These are phyloP conservation scores for Volucella inflata DNA, from an alignment of 2,888 invertebrate genomes.

Conservation along the genomic window DNA sequence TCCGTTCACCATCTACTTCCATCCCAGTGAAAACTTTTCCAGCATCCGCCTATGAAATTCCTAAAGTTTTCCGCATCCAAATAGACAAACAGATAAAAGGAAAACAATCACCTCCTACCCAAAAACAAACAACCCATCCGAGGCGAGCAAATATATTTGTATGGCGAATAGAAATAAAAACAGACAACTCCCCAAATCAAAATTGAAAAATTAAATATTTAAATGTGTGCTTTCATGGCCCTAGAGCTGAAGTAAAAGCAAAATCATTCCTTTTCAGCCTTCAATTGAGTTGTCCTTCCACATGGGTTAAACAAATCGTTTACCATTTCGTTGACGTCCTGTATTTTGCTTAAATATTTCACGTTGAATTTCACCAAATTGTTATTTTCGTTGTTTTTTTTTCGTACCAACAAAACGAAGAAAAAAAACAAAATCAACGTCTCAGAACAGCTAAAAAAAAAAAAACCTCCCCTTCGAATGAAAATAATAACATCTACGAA, in stretches of 20 bases:
- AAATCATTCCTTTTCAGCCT: conserved; percentile 42
- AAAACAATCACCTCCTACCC: conserved; percentile 23
- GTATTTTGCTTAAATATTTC: conserved; percentile 21
- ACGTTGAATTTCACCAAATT: conserved; percentile 49
- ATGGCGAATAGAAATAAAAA: conserved; percentile 9
- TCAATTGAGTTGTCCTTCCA: conserved; percentile 30
- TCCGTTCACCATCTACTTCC: too few species aligned
- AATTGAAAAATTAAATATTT: conserved; percentile 70
- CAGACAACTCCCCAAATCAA: conserved; percentile 49
- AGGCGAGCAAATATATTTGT: conserved; percentile 3
- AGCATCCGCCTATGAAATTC: neutral
- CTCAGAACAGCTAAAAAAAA: neutral
- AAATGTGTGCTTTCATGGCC: conserved; percentile 40
- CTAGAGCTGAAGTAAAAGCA: conserved; percentile 20
- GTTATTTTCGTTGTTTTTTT: conserved; percentile 20
- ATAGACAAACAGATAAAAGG: neutral
- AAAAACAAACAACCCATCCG: conserved; percentile 26
- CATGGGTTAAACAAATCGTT: conserved; percentile 36
- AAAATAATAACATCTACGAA: conserved; percentile 2
- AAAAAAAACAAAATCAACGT: too few species aligned
- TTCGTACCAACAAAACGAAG: neutral
- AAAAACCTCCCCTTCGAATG: conserved; percentile 8
- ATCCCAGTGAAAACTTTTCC: too few species aligned
- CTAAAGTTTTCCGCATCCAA: neutral
- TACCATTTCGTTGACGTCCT: conserved; percentile 23